Base-by-base conservation (phyloP, 2,113 vertebrate genomes). In the Elanoides forficatus region DNA sequence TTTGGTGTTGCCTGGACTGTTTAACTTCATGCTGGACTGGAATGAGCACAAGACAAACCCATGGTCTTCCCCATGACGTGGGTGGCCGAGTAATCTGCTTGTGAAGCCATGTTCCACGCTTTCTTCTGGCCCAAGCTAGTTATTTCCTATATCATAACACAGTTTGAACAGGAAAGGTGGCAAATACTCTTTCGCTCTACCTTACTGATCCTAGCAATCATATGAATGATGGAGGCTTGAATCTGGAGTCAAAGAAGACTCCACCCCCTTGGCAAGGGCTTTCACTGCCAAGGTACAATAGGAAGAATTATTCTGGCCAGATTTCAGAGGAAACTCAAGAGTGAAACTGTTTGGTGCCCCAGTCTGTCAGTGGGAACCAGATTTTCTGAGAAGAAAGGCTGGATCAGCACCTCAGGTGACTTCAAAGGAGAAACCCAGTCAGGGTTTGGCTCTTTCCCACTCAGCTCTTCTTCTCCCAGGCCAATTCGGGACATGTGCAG, bases 151-250 rank as follows among this genome's bases (percentile, higher is more conserved):
- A 8, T 26, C n/a, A 10, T 10, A 52, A 26, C 15, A 26, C 2
- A 50, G 11, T 3, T 50, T 40, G 52, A 65, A 55, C 15, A 40
- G 15, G n/a, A 76, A 62, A 66, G 22, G 3, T 67, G 36, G 4
- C 14, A 81, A 88, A 75, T 8, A 27, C 5, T 27, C n/a, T 40
- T 71, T 55, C 2, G 5, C 4, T 67, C 7, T 18, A 10, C 55
- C 5, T 50, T 27, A 5, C 26, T 20, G 16, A 55, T 42, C 18
- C 32, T 36, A 56, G 18, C 7, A 55, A 59, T 16, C 23, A 9
- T 7, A 45, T 1, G 0, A 84, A 42, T 0, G 2, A 20, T 2
- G 8, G 32, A 32, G 6, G 16, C 34, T 36, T 75, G n/a, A 43
- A 60, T 80, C 50, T 42, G 21, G 25, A 75, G 36, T 22, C 11